Base-by-base conservation (phyloP, 1,140 invertebrate genomes). In the Leguminivora glycinivorella region DNA sequence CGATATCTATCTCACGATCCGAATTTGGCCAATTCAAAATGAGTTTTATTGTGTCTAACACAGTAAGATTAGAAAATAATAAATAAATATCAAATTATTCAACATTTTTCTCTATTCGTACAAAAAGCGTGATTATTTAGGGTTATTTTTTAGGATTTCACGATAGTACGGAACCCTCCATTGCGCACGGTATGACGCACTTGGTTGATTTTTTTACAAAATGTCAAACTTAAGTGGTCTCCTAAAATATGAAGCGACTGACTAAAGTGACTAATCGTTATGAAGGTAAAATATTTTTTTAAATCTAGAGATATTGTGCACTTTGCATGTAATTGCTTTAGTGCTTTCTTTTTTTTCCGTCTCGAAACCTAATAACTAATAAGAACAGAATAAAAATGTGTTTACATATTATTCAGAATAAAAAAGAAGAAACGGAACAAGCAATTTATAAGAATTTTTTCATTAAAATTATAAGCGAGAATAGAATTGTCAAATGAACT, bases 211-310 rank as follows among this genome's bases (percentile, higher is more conserved):
- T 17, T 52, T 52, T 52, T 52, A 52, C 47, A 52, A 52, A 38
- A 52, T 52, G 47, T 22, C 47, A 52, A 52, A 52, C 17, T 52
- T 17, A 52, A 52, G 47, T 52, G 47, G 47, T 52, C 47, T 19
- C 19, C 47, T 22, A 52, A 52, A 52, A 52, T 22, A 52, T 22
- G 10, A 22, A 52, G 19, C 47, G 47, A 22, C 47, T 17, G 47
- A 52, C 47, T 52, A 22, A 52, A 22, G 17, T 17, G 47, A 52
- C 47, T 52, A 22, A 52, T 52, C 47, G 19, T 52, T 19, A 22
- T 52, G 7, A 22, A 22, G 17, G 17, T 22, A 52, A 47, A 47
- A 47, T 38, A 14, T n/a, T 43, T 52, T 52, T 52, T 9, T 17
- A n/a, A n/a, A n/a, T 52, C 17, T 52, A 17, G n/a, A 52, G 19